A percentile compares a stretch with the other conserved stretches of the same genome.
These are phyloP conservation scores for Coenobita brevimanus DNA, from an alignment of 1,140 invertebrate genomes.

Conservation along the genomic window DNA sequence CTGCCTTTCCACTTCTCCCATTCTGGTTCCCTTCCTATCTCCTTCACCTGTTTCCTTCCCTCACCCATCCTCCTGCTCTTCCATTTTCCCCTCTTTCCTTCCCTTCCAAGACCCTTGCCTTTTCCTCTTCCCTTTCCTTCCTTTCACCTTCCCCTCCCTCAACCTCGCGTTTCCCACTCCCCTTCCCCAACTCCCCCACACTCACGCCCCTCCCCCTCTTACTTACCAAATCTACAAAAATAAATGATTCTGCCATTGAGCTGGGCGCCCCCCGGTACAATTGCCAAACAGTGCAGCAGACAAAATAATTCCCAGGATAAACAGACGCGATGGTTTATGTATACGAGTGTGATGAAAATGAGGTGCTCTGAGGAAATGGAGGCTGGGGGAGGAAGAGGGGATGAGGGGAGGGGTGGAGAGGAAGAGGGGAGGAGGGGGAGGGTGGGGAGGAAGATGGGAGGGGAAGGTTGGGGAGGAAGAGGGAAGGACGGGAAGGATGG, in stretches of 20 bases:
- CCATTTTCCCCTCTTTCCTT: background rate
- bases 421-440: background rate
- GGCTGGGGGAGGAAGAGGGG: background rate
- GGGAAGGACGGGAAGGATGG: no score
- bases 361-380: background rate
- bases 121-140: background rate
- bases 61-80: background rate
- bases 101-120: background rate
- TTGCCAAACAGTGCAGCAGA: slow-evolving; percentile 44
- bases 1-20: background rate
- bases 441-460: no score
- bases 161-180: background rate
- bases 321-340: slow-evolving; percentile 49
- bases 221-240: slow-evolving; percentile 10
- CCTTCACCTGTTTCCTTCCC: background rate
- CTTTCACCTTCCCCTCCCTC: background rate
- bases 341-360: slow-evolving; percentile 57
- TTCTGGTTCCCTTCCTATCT: background rate
- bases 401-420: background rate
- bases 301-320: slow-evolving; percentile 57
- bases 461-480: no score
- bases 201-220: background rate
- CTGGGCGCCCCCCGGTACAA: slow-evolving; percentile 21
- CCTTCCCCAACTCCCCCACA: background rate
- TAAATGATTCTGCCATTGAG: background rate